phyloP scores from a whole-genome alignment of 2,113 vertebrate species.

The Sphyrna mokarran region DNA sequence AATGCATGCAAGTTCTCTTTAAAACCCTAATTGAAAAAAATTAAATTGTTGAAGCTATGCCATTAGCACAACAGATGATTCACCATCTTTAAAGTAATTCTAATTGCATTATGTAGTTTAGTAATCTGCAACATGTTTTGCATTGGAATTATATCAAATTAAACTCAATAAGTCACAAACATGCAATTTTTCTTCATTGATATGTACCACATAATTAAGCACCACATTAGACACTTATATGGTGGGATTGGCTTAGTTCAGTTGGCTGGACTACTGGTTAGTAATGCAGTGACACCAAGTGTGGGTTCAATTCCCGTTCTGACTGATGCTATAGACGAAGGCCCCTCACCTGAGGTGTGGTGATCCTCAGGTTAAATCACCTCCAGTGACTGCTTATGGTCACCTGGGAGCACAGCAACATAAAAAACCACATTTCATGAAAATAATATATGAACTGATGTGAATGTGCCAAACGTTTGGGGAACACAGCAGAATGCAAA shows the following conservation, averaged over 20 bases:
- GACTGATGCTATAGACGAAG: no score
- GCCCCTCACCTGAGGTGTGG: no score
- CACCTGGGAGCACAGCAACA: no score
- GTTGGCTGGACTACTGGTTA: no score
- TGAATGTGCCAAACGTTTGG: background rate
- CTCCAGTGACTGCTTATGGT: no score
- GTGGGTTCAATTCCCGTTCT: no score
- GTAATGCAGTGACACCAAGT: no score
- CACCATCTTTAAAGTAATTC: background rate
- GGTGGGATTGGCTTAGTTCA: no score
- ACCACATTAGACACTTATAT: background rate
- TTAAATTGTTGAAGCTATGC: background rate
- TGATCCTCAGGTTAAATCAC: no score
- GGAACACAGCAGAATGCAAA: background rate
- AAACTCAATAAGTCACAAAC: background rate
- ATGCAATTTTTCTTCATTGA: background rate
- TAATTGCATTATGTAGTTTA: background rate
- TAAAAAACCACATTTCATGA: no score
- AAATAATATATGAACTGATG: background rate
- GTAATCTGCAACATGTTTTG: background rate
- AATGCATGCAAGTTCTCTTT: constrained; percentile 41
- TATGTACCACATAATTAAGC: background rate
- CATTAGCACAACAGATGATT: background rate
- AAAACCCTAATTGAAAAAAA: constrained; percentile 37
- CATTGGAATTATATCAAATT: background rate